Evolutionary conservation across 1,140 invertebrate genomes (phyloP).

Genomic region (Drosophila pseudoananassae): DNA sequence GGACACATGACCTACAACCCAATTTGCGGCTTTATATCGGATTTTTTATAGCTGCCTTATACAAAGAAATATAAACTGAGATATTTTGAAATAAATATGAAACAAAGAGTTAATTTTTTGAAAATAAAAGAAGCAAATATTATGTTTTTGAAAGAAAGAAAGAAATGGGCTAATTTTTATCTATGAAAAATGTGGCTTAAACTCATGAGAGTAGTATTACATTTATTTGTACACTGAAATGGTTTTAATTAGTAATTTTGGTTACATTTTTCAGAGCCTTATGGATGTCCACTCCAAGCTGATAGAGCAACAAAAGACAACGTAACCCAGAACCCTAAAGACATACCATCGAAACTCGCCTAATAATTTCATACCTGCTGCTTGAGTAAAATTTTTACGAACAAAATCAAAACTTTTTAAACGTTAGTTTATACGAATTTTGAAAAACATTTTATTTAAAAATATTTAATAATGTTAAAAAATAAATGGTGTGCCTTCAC

Average conservation of each 20-base stretch:
- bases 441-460: neutral
- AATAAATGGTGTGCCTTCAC: slow-evolving; percentile 1
- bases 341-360: slow-evolving; percentile 1
- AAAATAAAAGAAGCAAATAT: neutral
- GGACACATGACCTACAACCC: neutral
- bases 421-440: neutral
- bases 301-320: slow-evolving; percentile 64
- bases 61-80: neutral
- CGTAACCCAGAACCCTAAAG: neutral
- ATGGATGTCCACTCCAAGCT: slow-evolving; percentile 78
- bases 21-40: neutral
- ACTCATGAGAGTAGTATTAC: neutral
- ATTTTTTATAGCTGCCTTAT: neutral
- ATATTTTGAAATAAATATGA: slow-evolving; percentile 8
- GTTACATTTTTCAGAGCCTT: slow-evolving; percentile 61
- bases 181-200: neutral
- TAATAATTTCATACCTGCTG: neutral
- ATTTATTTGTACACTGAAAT: neutral
- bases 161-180: neutral
- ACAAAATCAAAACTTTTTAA: neutral
- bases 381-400: neutral
- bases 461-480: neutral
- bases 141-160: neutral
- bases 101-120: neutral
- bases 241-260: neutral